These are phyloP conservation scores for Colinus virginianus DNA, from an alignment of 2,113 vertebrate genomes.

Conservation along the genomic window DNA sequence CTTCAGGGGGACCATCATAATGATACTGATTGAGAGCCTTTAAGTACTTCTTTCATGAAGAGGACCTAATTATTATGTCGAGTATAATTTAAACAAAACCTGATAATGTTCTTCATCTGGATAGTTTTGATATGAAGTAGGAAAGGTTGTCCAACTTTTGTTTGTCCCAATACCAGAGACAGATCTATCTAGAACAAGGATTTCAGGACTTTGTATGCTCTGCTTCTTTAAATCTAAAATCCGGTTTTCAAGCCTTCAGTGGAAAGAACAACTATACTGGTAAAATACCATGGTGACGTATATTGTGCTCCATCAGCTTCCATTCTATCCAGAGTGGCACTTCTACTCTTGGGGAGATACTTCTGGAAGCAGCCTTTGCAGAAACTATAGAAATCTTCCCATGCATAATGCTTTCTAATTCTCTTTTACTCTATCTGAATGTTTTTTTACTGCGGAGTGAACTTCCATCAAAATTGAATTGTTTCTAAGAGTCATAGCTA, in stretches of 20 bases:
- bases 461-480: not conserved
- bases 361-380: not conserved
- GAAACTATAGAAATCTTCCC: not conserved
- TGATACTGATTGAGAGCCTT: not conserved
- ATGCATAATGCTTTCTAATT: not conserved
- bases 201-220: not conserved
- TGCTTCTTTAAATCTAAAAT: not conserved
- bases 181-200: not conserved
- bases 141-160: not conserved
- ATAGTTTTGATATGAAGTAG: not conserved
- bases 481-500: not conserved
- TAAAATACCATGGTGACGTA: not conserved
- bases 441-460: not conserved
- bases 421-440: not conserved
- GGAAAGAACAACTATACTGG: not conserved
- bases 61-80: not conserved
- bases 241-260: not conserved
- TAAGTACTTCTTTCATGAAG: not conserved
- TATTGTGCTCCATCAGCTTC: not conserved
- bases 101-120: not conserved
- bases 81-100: not conserved
- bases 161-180: not conserved
- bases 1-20: not conserved
- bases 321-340: accelerated
- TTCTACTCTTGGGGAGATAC: not conserved